Base-by-base conservation (phyloP, 1,140 invertebrate species). In the Pseudomyrmex pallidus region DNA sequence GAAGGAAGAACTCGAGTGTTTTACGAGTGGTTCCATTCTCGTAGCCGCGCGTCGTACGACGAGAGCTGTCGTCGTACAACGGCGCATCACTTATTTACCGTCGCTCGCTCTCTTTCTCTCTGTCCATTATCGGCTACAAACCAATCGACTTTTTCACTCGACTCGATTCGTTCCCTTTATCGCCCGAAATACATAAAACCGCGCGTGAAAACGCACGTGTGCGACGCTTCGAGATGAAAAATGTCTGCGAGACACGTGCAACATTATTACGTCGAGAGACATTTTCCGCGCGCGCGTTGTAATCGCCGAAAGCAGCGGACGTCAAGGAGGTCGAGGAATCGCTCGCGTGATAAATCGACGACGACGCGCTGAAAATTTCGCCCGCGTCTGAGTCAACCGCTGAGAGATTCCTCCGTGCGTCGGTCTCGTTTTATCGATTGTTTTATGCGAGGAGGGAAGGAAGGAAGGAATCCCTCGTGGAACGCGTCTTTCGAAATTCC, bases 1-100 rank as follows among this genome's bases (percentile, higher is more conserved):
- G 35, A 35, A 35, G 35, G 35, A 35, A 44, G 25, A 8, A 76
- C 50, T 50, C 50, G 13, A 77, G 25, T 64, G 57, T 66, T 77
- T 77, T 67, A 77, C 74, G 74, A 77, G n/a, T 25, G 50, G 67
- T 67, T 56, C 74, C 62, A 67, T 77, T 77, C 62, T 77, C 74
- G 74, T 77, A 77, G 44, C 15, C 13, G 72, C 10, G 35, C 20
- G 17, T 9, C 57, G 57, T 61, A 61, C 57, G 57, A 61, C 35
- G 35, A 35, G 20, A 61, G 20, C 20, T 61, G 35, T 35, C 48
- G 17, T 48, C 44, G 72, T 74, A 74, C 72, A 57, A 74, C 66
- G 57, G 50, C 46, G 62, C 62, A 57, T 77, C 20, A 77, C 17
- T 77, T 77, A 77, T 77, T 77, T 77, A 77, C 10, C 17, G 13